Evolutionary conservation across 2,888 invertebrate species (phyloP).

Genomic region (Cheilosia grossa): DNA sequence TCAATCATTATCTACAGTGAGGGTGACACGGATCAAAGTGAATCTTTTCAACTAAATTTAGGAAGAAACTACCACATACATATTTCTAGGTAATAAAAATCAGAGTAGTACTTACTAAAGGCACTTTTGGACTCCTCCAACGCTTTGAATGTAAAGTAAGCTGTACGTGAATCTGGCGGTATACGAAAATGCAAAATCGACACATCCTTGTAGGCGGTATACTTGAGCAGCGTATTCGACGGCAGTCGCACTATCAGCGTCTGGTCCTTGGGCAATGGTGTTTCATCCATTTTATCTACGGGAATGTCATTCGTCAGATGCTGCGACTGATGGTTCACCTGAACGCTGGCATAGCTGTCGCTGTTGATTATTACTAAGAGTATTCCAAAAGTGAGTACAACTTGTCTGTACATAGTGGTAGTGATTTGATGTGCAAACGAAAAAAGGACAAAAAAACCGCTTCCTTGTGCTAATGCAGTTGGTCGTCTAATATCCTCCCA

Average conservation of each 20-base stretch:
- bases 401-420: slow-evolving; percentile 61
- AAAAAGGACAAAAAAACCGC: background rate
- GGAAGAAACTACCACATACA: background rate
- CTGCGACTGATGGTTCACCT: slow-evolving; percentile 77
- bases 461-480: slow-evolving; percentile 7
- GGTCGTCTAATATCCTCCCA: slow-evolving; percentile 20
- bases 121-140: slow-evolving; percentile 83
- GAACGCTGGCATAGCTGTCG: slow-evolving; percentile 77
- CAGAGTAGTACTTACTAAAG: slow-evolving; percentile 81
- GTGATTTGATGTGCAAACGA: background rate
- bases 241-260: slow-evolving; percentile 82
- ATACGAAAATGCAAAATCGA: slow-evolving; percentile 85
- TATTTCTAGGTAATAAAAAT: background rate
- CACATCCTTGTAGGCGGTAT: slow-evolving; percentile 85
- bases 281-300: slow-evolving; percentile 78
- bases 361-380: slow-evolving; percentile 68
- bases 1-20: too few species aligned
- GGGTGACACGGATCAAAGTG: too few species aligned
- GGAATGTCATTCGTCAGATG: slow-evolving; percentile 72
- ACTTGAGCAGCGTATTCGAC: slow-evolving; percentile 84
- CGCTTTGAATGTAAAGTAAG: slow-evolving; percentile 83
- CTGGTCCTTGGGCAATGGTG: slow-evolving; percentile 79
- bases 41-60: too few species aligned
- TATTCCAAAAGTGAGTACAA: slow-evolving; percentile 62
- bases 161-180: slow-evolving; percentile 84